phyloP scores from a whole-genome alignment of 2,797 vertebrate species.

The Chanos chanos region DNA sequence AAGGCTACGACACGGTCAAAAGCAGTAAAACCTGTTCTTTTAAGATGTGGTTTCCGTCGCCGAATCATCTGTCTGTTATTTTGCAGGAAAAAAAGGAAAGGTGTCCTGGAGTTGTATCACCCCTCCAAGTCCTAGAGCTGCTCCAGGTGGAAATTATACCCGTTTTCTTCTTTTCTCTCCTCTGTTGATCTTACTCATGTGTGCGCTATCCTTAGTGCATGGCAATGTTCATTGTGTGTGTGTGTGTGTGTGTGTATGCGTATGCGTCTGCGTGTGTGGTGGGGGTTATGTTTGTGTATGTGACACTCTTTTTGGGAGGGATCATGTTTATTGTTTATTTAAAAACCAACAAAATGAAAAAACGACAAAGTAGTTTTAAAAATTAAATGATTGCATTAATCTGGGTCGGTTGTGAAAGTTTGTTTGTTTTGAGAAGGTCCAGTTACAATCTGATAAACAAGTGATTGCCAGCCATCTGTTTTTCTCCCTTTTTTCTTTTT shows the following conservation, averaged over 20 bases:
- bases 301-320: not conserved
- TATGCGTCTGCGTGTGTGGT: not conserved
- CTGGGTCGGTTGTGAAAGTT: not conserved
- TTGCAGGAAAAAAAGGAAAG: too few species aligned
- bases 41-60: too few species aligned
- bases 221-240: not conserved
- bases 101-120: too few species aligned
- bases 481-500: too few species aligned
- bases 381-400: too few species aligned
- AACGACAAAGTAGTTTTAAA: too few species aligned
- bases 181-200: not conserved
- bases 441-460: not conserved
- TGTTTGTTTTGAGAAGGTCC: not conserved
- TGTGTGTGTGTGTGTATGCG: not conserved
- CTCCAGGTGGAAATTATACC: too few species aligned
- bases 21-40: too few species aligned
- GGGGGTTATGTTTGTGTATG: not conserved
- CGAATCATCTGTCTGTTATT: too few species aligned
- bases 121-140: too few species aligned
- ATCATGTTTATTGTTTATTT: not conserved
- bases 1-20: too few species aligned
- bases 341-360: not conserved
- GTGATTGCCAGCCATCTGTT: too few species aligned
- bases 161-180: not conserved
- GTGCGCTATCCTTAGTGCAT: not conserved